Evolutionary conservation across 35 echinoderm and acorn worm genomes (phyloP), one percentile per base, ranked within the genome.

Genomic region (Chiridota heheva): DNA sequence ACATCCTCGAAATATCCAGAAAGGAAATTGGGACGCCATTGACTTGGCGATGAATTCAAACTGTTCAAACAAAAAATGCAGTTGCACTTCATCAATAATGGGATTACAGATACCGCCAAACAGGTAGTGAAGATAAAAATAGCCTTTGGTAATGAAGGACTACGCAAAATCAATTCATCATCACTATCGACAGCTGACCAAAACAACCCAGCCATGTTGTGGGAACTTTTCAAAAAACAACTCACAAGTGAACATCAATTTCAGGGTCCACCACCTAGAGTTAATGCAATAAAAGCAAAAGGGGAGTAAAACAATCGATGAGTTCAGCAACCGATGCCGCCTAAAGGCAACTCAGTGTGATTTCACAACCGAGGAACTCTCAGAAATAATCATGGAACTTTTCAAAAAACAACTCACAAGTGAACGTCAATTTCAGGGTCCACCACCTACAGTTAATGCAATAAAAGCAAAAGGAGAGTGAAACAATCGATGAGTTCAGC

Each of bases 401-500:
- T 74, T 88, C 18, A 69, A 76, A 48, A 29, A 26, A 2, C 85
- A 87, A 59, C 22, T 87, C 1, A n/a, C 28, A 79, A 20, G 18
- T 80, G 16, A 87, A 80, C 1, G 72, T 80, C 0, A 87, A 87
- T 40, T 87, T 87, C 31, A 37, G 45, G n/a, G 22, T 87, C 42
- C 85, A 80, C 38, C 16, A 63, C 1, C 61, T 87, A 17, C 31
- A 87, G 44, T 25, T 80, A 46, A 55, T 67, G 57, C 15, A 36
- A 5, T 87, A 47, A 41, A 72, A 75, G 42, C 78, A 83, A 53
- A 42, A 47, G 22, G 3, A 43, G 16, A 25, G 38, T 33, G 86
- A 82, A 70, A 67, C 36, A 17, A n/a, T 89, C 7, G 86, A 83
- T 81, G 81, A 77, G 27, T 84, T 84, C 42, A 36, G 84, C 28